These are phyloP conservation scores for Apoderus coryli DNA, from an alignment of 2,888 invertebrate genomes.

Conservation along the genomic window DNA sequence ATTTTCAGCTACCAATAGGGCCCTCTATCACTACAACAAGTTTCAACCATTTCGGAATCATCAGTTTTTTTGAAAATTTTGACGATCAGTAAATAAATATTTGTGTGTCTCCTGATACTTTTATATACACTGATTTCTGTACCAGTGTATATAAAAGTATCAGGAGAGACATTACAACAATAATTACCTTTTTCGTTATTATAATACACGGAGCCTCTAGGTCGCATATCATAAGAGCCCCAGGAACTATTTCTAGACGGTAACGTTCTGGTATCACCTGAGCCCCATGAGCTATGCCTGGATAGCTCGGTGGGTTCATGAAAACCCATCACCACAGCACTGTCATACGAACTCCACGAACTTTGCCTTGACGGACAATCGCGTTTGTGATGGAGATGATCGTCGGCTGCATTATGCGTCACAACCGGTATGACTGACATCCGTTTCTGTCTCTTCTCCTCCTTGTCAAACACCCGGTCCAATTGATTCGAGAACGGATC, in stretches of 20 bases:
- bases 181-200: slow-evolving; percentile 27
- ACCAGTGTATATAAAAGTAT: no score
- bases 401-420: slow-evolving; percentile 20
- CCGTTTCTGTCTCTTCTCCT: slow-evolving; percentile 37
- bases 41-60: no score
- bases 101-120: no score
- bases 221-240: slow-evolving; percentile 54
- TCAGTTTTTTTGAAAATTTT: no score
- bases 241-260: slow-evolving; percentile 57
- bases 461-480: slow-evolving; percentile 56
- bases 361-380: slow-evolving; percentile 52
- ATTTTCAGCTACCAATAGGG: no score
- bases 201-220: slow-evolving; percentile 26
- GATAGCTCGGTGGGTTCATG: slow-evolving; percentile 47
- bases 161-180: no score
- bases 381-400: slow-evolving; percentile 24
- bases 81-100: no score
- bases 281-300: slow-evolving; percentile 71
- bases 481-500: slow-evolving; percentile 58
- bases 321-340: slow-evolving; percentile 51
- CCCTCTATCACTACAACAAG: no score
- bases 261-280: slow-evolving; percentile 49
- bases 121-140: no score
- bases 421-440: slow-evolving; percentile 27
- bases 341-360: slow-evolving; percentile 66